These are phyloP conservation scores for Cuculus canorus DNA, from an alignment of 2,797 vertebrate genomes.

Conservation along the genomic window DNA sequence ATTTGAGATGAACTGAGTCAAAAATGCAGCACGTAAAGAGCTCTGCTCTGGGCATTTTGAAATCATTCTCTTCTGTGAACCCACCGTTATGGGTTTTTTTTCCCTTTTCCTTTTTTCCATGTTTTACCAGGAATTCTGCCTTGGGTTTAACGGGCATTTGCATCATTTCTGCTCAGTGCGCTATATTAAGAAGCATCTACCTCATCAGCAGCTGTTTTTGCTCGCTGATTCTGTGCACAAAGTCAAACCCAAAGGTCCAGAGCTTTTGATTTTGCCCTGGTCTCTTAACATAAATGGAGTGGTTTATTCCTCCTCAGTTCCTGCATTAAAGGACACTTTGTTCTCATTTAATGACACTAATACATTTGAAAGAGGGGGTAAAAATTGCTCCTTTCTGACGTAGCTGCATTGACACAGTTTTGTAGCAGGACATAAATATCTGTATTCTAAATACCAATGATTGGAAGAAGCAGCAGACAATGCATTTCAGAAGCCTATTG, in stretches of 20 bases:
- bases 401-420: neutral
- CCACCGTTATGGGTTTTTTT: no score
- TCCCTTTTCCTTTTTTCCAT: neutral
- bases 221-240: neutral
- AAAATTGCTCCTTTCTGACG: neutral
- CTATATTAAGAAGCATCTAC: conserved; percentile 12
- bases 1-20: neutral
- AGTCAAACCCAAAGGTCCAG: neutral
- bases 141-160: neutral
- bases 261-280: neutral
- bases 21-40: neutral
- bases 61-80: neutral
- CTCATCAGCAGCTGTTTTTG: conserved; percentile 40
- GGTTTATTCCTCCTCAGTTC: neutral
- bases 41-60: neutral
- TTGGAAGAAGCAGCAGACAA: neutral
- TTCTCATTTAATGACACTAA: neutral
- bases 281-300: neutral
- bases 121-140: conserved; percentile 7
- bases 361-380: neutral
- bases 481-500: neutral
- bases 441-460: neutral
- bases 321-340: neutral
- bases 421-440: neutral
- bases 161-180: neutral